Percentiles rank a stretch among this genome's conserved stretches.
These are phyloP conservation scores for Brachyalestes nurse DNA, from an alignment of 2,797 vertebrate genomes.

Conservation along the genomic window DNA sequence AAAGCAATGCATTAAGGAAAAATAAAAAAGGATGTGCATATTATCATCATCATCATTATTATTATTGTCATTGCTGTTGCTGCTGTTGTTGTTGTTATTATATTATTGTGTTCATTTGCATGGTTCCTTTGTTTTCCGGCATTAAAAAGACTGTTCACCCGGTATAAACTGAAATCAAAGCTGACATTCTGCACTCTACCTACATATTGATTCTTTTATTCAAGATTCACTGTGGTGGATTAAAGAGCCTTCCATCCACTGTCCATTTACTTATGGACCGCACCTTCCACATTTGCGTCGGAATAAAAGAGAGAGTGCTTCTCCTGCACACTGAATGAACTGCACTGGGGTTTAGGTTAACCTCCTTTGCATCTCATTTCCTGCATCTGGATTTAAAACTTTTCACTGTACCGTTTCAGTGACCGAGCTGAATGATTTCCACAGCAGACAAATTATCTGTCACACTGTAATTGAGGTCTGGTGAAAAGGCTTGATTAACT, in stretches of 20 bases:
- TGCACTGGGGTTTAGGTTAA: conserved; percentile 26
- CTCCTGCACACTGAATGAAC: conserved; percentile 15
- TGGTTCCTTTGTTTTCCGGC: no score
- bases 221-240: neutral
- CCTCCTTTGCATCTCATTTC: conserved; percentile 40
- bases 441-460: neutral
- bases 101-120: no score
- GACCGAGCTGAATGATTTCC: neutral
- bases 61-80: no score
- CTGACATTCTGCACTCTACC: neutral
- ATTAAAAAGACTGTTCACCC: neutral
- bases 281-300: neutral
- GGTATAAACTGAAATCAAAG: neutral
- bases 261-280: neutral
- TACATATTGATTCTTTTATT: neutral
- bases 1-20: no score
- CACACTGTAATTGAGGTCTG: conserved; percentile 9
- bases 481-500: conserved; percentile 37
- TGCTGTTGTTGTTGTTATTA: no score
- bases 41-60: no score
- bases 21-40: neutral
- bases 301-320: conserved; percentile 41
- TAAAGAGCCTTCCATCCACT: neutral
- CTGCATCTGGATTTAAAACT: neutral
- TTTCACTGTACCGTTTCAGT: neutral